These are phyloP conservation scores for Gasteruption jaculator DNA, from an alignment of 2,888 invertebrate species.

Conservation along the genomic window DNA sequence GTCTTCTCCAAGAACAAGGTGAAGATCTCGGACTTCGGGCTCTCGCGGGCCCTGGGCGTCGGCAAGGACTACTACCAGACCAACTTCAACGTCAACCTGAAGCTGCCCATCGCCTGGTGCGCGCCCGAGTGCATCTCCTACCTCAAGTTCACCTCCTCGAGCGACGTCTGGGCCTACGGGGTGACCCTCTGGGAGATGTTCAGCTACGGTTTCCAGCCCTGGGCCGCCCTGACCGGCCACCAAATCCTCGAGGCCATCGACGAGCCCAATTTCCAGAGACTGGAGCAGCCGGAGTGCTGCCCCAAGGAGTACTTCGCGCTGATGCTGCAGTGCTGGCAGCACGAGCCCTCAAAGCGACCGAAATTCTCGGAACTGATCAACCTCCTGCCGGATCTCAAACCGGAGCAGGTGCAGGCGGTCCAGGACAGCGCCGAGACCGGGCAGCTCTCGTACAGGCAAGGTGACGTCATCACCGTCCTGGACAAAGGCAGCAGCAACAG, in stretches of 20 bases:
- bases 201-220: slow-evolving; percentile 96
- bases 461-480: slow-evolving; percentile 89
- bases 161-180: slow-evolving; percentile 98
- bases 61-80: slow-evolving; percentile 99
- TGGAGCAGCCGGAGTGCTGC: slow-evolving; percentile 92
- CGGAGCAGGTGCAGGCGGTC: slow-evolving; percentile 88
- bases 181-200: slow-evolving; percentile 99
- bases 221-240: slow-evolving; percentile 90
- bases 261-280: slow-evolving; percentile 80
- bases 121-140: slow-evolving; percentile 97
- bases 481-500: slow-evolving; percentile 63
- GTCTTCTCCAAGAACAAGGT: slow-evolving; percentile 95
- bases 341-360: slow-evolving; percentile 83
- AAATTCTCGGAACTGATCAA: slow-evolving; percentile 82
- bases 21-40: slow-evolving; percentile 97
- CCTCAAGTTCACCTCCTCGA: slow-evolving; percentile 91
- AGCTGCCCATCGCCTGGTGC: slow-evolving; percentile 98
- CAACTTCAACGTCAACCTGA: slow-evolving; percentile 94
- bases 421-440: slow-evolving; percentile 61
- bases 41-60: slow-evolving; percentile 91
- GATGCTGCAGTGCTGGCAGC: slow-evolving; percentile 96
- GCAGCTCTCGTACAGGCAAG: slow-evolving; percentile 77
- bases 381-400: slow-evolving; percentile 78
- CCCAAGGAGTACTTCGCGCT: slow-evolving; percentile 87
- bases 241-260: slow-evolving; percentile 96